Conservation (phyloP, 2,113 vertebrate genomes). For the Apteryx owenii region DNA sequence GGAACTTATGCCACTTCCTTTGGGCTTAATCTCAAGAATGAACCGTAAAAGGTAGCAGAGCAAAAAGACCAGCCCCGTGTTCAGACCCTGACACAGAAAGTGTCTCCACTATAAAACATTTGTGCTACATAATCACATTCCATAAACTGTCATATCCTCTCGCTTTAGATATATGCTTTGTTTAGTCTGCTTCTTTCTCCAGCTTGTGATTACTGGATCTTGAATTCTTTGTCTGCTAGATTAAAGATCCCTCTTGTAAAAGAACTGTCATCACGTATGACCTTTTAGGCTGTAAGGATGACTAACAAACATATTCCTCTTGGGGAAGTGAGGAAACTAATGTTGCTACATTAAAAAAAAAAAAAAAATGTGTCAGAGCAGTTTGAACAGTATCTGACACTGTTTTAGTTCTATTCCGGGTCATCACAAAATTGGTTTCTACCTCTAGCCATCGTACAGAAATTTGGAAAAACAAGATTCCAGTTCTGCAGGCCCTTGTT, state of each 20-base stretch:
- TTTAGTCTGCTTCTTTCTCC: not conserved
- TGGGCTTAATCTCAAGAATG: not conserved
- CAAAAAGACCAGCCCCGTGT: not conserved
- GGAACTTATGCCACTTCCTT: not conserved
- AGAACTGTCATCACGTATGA: not conserved
- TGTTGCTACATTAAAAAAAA: not conserved
- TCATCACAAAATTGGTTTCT: not conserved
- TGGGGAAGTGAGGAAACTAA: not conserved
- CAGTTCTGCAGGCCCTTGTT: not conserved
- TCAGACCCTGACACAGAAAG: not conserved
- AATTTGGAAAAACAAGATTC: not conserved
- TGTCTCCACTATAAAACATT: not conserved
- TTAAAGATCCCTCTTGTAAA: not conserved
- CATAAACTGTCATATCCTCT: not conserved
- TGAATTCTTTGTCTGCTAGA: not conserved
- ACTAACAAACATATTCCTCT: not conserved
- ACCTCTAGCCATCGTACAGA: not conserved
- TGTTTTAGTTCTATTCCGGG: not conserved
- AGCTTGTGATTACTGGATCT: not conserved
- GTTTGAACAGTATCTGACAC: not conserved
- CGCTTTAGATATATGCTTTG: not conserved
- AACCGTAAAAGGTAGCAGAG: not conserved
- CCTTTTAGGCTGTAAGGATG: not conserved
- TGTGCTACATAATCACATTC: not conserved
- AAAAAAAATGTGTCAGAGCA: not conserved